Percentiles rank a stretch among this genome's conserved stretches.
Evolutionary conservation across 2,797 vertebrate genomes (phyloP).

Genomic region (Denticeps clupeoides): DNA sequence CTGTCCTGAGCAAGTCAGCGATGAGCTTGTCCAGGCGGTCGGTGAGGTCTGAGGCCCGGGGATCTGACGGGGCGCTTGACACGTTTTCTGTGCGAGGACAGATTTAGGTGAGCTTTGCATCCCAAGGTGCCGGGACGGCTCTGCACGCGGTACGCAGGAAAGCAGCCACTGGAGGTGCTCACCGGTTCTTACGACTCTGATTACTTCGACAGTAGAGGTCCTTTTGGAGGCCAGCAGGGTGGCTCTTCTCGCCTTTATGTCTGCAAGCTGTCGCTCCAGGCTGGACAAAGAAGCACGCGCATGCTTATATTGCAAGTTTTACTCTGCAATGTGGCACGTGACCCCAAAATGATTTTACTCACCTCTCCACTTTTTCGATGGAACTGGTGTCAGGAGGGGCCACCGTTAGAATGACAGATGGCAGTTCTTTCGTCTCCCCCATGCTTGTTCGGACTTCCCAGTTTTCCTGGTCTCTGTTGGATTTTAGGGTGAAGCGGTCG

Average conservation of each 20-base stretch:
- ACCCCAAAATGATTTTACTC: too few relatives aligned
- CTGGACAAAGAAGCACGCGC: slow-evolving; percentile 47
- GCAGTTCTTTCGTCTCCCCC: slow-evolving; percentile 55
- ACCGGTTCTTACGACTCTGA: slow-evolving; percentile 39
- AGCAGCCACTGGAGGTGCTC: too few relatives aligned
- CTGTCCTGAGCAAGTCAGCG: slow-evolving; percentile 52
- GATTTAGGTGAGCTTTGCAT: neutral
- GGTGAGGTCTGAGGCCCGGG: slow-evolving; percentile 54
- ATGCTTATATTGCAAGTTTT: neutral
- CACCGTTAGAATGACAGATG: slow-evolving; percentile 74
- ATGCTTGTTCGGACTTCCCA: slow-evolving; percentile 67
- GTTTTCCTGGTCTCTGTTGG: slow-evolving; percentile 39
- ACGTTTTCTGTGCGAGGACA: slow-evolving; percentile 28
- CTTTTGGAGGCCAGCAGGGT: slow-evolving; percentile 37
- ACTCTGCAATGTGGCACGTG: too few relatives aligned
- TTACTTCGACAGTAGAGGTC: slow-evolving; percentile 36
- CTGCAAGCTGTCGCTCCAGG: slow-evolving; percentile 60
- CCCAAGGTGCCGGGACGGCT: too few relatives aligned
- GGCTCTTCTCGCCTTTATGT: slow-evolving; percentile 59
- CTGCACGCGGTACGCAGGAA: too few relatives aligned
- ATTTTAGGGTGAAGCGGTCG: slow-evolving; percentile 60
- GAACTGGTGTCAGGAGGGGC: slow-evolving; percentile 72
- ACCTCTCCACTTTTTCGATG: slow-evolving; percentile 65
- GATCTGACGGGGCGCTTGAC: slow-evolving; percentile 46
- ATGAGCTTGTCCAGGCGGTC: slow-evolving; percentile 58